phyloP scores from a whole-genome alignment of 2,113 vertebrate species.

The Crotophaga sulcirostris region DNA sequence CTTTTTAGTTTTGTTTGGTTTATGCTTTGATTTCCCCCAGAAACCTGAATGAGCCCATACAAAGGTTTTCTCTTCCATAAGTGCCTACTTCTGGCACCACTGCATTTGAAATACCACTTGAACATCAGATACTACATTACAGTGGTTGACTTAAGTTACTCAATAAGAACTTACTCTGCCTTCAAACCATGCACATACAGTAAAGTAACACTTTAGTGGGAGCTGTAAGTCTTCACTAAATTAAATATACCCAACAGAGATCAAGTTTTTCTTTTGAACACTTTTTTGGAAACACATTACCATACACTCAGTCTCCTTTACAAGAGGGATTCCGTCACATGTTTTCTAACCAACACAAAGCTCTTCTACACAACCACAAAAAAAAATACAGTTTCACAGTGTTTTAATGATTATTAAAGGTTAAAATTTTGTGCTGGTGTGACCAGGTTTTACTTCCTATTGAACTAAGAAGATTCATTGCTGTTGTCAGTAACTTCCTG shows the following conservation, averaged over 20 bases:
- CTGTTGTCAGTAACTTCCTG: neutral
- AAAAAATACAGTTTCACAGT: neutral
- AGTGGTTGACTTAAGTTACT: constrained; percentile 17
- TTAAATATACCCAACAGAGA: neutral
- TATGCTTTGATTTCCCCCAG: constrained; percentile 41
- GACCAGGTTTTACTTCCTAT: neutral
- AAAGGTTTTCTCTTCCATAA: constrained; percentile 15
- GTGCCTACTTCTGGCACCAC: constrained; percentile 22
- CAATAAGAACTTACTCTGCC: constrained; percentile 30
- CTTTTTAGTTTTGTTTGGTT: constrained; percentile 62
- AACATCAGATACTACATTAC: neutral
- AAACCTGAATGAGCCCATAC: constrained; percentile 32
- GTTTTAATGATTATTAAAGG: neutral
- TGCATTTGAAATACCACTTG: constrained; percentile 17
- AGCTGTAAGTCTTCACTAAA: neutral
- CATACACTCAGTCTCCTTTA: neutral
- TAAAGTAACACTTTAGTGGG: neutral
- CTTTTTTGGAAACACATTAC: neutral
- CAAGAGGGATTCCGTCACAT: neutral
- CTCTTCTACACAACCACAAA: neutral
- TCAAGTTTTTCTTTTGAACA: constrained; percentile 16
- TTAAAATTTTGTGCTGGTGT: neutral
- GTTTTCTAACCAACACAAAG: neutral
- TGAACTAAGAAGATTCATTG: neutral
- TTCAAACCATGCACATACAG: constrained; percentile 18